A percentile compares a stretch with the other conserved stretches of the same genome.
Conservation (phyloP, 2,113 vertebrate species). For the Physeter macrocephalus region DNA sequence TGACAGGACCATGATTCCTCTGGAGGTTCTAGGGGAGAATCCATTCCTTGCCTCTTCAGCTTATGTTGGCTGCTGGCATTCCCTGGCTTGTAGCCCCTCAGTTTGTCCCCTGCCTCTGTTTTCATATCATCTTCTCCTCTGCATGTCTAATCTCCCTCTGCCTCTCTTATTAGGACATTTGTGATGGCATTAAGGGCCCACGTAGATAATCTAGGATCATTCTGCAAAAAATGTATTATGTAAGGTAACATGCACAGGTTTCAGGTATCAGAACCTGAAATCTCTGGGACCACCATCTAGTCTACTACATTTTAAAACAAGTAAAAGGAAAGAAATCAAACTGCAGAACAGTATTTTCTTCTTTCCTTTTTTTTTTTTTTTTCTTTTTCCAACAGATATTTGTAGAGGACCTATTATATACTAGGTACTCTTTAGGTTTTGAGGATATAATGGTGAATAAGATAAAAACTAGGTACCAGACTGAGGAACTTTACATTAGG, state of each 20-base stretch:
- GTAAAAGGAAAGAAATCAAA: not conserved
- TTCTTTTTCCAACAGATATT: not conserved
- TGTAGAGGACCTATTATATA: not conserved
- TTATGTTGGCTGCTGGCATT: not conserved
- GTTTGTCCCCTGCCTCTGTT: not conserved
- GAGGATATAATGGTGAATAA: not conserved
- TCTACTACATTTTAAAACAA: not conserved
- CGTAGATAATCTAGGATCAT: not conserved
- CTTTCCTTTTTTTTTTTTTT: not conserved
- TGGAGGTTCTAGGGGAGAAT: not conserved
- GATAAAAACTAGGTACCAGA: not conserved
- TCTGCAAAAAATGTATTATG: not conserved
- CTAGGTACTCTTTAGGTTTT: not conserved
- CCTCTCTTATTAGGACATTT: not conserved
- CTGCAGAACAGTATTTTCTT: not conserved
- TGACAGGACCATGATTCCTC: rapidly evolving
- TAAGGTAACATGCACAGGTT: not conserved
- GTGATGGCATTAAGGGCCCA: not conserved
- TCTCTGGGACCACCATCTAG: not conserved
- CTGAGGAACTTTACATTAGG: not conserved
- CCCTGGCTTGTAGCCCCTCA: not conserved
- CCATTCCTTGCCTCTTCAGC: not conserved
- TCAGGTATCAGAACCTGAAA: not conserved
- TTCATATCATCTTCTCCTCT: not conserved
- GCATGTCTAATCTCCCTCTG: not conserved